Percentiles rank a stretch among this genome's conserved stretches.
phyloP scores from a whole-genome alignment of 1,140 invertebrate genomes.

The Nautilus pompilius region DNA sequence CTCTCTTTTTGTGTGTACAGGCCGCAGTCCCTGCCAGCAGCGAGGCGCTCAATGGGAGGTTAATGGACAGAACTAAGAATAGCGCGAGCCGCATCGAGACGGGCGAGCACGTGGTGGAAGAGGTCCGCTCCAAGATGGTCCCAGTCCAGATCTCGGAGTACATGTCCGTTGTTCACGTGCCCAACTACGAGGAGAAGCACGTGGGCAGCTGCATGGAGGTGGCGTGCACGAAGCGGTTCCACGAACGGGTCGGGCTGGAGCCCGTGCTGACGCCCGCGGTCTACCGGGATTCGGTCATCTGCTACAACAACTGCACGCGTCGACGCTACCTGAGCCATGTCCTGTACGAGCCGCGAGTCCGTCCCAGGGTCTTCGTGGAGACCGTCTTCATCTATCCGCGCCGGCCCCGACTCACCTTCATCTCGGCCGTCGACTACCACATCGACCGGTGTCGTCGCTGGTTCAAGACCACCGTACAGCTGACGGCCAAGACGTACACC shows the following conservation, averaged over 20 bases:
- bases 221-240: conserved; percentile 23
- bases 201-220: conserved; percentile 22
- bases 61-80: no score
- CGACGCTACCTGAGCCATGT: conserved; percentile 31
- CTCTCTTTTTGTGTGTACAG: no score
- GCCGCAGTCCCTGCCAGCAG: no score
- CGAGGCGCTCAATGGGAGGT: no score
- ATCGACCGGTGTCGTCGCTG: conserved; percentile 32
- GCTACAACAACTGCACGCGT: conserved; percentile 27
- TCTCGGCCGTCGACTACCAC: conserved; percentile 27
- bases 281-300: conserved; percentile 26
- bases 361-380: conserved; percentile 26
- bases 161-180: conserved; percentile 21
- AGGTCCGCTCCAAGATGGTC: not conserved
- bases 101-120: no score
- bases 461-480: conserved; percentile 37
- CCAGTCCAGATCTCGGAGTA: conserved; percentile 18
- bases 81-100: no score
- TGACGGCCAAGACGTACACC: conserved; percentile 33
- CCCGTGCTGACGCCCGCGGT: conserved; percentile 24
- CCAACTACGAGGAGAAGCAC: conserved; percentile 24
- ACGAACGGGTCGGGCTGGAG: conserved; percentile 26
- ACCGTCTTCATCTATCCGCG: conserved; percentile 31
- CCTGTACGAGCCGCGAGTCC: conserved; percentile 34
- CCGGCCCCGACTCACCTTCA: conserved; percentile 18